phyloP scores from a whole-genome alignment of 1,140 invertebrate species.

The Neodiprion pinetum region DNA sequence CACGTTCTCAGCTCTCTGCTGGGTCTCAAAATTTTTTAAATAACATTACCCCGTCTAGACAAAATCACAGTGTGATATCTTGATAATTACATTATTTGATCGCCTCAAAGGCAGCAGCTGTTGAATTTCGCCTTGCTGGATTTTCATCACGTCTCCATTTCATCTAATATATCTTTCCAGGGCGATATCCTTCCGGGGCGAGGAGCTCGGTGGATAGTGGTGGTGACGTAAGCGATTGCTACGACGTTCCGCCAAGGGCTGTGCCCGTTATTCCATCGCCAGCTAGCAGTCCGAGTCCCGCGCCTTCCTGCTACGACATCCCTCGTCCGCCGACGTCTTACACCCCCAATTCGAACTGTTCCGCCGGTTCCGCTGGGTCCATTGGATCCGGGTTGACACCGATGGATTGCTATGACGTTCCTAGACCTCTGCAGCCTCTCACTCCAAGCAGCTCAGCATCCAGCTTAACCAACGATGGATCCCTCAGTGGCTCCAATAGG shows the following conservation, averaged over 20 bases:
- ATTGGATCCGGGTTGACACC: conserved; percentile 46
- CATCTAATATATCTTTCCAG: conserved; percentile 25
- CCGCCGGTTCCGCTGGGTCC: conserved; percentile 32
- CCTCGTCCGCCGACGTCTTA: conserved; percentile 58
- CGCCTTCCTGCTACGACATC: conserved; percentile 62
- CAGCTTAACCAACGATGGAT: conserved; percentile 65
- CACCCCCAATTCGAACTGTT: conserved; percentile 57
- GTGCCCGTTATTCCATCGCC: conserved; percentile 64
- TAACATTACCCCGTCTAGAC: too few species aligned
- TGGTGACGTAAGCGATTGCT: conserved; percentile 57
- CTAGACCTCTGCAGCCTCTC: conserved; percentile 59
- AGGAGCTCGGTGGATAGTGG: conserved; percentile 51
- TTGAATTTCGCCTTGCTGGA: too few species aligned
- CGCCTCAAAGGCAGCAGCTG: too few species aligned
- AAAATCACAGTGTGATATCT: too few species aligned
- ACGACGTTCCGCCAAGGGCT: conserved; percentile 71
- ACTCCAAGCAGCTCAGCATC: conserved; percentile 70
- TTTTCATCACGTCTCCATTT: too few species aligned
- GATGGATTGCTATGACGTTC: conserved; percentile 65
- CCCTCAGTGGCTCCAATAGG: conserved; percentile 59
- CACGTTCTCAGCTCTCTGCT: too few species aligned
- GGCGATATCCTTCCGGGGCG: conserved; percentile 46
- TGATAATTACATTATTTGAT: too few species aligned
- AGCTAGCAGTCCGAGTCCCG: conserved; percentile 52
- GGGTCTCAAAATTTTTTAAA: too few species aligned